These are phyloP conservation scores for Pogonus chalceus DNA, from an alignment of 1,140 invertebrate species.

Conservation along the genomic window DNA sequence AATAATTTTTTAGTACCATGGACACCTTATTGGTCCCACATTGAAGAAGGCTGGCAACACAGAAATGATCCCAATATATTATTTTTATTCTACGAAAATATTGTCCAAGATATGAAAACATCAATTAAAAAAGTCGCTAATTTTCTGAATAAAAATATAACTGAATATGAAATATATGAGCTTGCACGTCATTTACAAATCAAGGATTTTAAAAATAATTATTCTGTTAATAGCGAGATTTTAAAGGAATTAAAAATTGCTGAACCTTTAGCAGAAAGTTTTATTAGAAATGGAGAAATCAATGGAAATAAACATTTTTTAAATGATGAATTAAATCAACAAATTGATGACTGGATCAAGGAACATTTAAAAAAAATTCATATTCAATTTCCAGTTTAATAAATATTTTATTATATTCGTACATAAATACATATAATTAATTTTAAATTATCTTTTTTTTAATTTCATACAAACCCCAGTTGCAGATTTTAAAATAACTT, in stretches of 20 bases:
- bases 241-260: conserved; percentile 48
- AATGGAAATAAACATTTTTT: conserved; percentile 56
- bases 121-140: conserved; percentile 43
- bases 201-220: conserved; percentile 61
- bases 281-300: conserved; percentile 51
- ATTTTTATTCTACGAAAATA: conserved; percentile 74
- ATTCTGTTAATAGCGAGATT: conserved; percentile 53
- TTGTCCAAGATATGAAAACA: conserved; percentile 49
- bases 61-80: conserved; percentile 57
- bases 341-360: conserved; percentile 52
- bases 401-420: too few relatives aligned
- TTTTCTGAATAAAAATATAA: conserved; percentile 49
- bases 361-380: conserved; percentile 47
- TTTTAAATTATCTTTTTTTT: conserved; percentile 12
- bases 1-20: conserved; percentile 54
- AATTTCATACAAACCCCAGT: conserved; percentile 28
- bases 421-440: not conserved
- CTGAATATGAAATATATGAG: conserved; percentile 39
- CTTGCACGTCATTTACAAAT: conserved; percentile 57
- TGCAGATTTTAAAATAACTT: conserved; percentile 30
- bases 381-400: conserved; percentile 39
- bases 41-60: conserved; percentile 60
- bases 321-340: conserved; percentile 41
- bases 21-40: conserved; percentile 64
- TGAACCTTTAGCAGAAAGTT: conserved; percentile 39